These are phyloP conservation scores for Cassiopea xamachana DNA, from an alignment of 30 jellyfish, hydroid and myxozoan species.

Conservation along the genomic window DNA sequence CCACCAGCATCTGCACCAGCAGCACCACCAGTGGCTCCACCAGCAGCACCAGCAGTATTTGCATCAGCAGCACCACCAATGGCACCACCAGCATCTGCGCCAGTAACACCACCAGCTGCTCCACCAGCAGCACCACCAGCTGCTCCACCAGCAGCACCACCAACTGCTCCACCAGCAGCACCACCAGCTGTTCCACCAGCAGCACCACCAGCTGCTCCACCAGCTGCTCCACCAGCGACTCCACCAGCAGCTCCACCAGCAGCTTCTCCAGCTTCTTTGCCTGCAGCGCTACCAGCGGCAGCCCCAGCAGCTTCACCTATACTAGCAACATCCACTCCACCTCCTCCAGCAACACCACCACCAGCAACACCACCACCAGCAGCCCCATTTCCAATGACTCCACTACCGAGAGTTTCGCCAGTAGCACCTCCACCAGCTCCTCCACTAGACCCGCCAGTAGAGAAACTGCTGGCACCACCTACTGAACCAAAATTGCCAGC, in stretches of 20 bases:
- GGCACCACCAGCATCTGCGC: slow-evolving; percentile 1
- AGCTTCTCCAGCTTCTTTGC: slow-evolving; percentile 23
- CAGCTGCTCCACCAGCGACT: slow-evolving; percentile 42
- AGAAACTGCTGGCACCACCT: slow-evolving; percentile 11
- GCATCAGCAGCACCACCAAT: no score
- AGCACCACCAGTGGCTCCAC: no score
- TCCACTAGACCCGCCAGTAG: slow-evolving; percentile 5
- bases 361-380: slow-evolving; percentile 59
- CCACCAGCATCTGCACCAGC: no score
- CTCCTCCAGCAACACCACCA: slow-evolving; percentile 13
- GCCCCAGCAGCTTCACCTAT: slow-evolving; percentile 62
- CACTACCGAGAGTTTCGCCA: slow-evolving; percentile 33
- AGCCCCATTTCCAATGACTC: slow-evolving; percentile 21
- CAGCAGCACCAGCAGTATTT: no score
- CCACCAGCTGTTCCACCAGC: slow-evolving; percentile 52
- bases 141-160: slow-evolving; percentile 36
- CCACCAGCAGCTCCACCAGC: slow-evolving; percentile 61
- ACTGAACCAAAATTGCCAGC: slow-evolving; percentile 11
- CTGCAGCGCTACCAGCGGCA: slow-evolving; percentile 55
- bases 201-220: slow-evolving; percentile 64
- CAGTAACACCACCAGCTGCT: slow-evolving; percentile 27
- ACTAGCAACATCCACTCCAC: slow-evolving; percentile 24
- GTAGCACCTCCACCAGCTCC: slow-evolving; percentile 31
- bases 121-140: slow-evolving; percentile 34
- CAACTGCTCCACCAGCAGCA: slow-evolving; percentile 39